phyloP scores from a whole-genome alignment of 2,888 invertebrate genomes.

The Ormyrus pomaceus region DNA sequence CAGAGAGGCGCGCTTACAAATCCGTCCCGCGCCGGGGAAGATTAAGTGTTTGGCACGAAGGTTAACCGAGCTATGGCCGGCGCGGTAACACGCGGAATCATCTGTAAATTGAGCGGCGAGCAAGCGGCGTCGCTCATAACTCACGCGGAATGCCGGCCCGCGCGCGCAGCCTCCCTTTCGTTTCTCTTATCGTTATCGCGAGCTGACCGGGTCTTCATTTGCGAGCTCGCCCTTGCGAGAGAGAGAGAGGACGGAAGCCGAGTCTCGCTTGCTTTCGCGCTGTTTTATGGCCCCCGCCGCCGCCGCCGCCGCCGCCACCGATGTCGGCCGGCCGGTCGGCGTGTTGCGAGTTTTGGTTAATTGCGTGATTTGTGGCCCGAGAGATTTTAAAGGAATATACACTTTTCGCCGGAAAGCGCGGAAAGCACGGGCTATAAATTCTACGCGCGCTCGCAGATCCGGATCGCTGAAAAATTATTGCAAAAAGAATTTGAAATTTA shows the following conservation, averaged over 20 bases:
- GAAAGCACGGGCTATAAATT: no score
- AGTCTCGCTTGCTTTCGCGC: slow-evolving; percentile 22
- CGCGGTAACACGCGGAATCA: slow-evolving; percentile 78
- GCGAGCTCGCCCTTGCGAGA: background rate
- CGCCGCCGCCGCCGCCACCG: background rate
- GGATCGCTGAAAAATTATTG: no score
- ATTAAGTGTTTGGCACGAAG: slow-evolving; percentile 61
- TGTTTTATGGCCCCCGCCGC: slow-evolving; percentile 23
- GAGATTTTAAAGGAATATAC: background rate
- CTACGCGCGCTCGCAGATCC: no score
- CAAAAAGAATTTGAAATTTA: background rate
- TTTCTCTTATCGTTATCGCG: slow-evolving; percentile 35
- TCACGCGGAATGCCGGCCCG: slow-evolving; percentile 70
- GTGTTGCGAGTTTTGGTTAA: slow-evolving; percentile 1
- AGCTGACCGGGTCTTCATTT: slow-evolving; percentile 3
- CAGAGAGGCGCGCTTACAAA: slow-evolving; percentile 45
- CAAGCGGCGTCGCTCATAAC: slow-evolving; percentile 75
- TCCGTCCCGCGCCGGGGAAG: slow-evolving; percentile 67
- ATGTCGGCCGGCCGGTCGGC: background rate
- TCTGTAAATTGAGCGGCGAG: slow-evolving; percentile 80
- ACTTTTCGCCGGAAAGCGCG: no score
- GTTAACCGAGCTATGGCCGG: slow-evolving; percentile 76
- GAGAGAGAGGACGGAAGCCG: no score
- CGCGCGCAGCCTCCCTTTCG: background rate
- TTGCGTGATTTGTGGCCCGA: slow-evolving; percentile 21